Evolutionary conservation across 2,888 invertebrate species (phyloP).

Genomic region (Cryptocephalus primarius): DNA sequence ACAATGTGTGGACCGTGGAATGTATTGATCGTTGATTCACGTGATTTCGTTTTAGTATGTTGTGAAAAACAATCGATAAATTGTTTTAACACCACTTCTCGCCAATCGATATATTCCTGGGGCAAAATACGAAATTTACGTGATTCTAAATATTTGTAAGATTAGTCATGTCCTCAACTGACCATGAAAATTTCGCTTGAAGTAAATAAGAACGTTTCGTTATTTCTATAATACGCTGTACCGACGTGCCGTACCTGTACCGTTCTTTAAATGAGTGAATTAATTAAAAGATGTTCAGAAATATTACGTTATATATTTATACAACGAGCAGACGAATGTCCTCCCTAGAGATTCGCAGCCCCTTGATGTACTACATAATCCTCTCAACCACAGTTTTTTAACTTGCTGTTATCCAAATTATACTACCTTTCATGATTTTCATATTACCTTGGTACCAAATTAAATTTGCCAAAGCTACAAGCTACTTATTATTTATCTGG

Average conservation of each 20-base stretch:
- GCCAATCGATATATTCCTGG: too few relatives aligned
- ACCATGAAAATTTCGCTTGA: too few relatives aligned
- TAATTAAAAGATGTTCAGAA: not conserved
- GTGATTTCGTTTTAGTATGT: too few relatives aligned
- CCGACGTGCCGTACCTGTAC: not conserved
- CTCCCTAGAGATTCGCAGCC: constrained; percentile 21
- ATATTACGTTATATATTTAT: constrained; percentile 3
- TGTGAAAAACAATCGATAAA: too few relatives aligned
- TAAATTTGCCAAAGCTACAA: constrained; percentile 13
- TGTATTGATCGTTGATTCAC: too few relatives aligned
- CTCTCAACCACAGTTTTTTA: constrained; percentile 28
- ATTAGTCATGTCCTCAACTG: too few relatives aligned
- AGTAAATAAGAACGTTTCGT: not conserved
- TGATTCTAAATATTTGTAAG: too few relatives aligned
- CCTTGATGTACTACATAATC: constrained; percentile 22
- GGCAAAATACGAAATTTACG: too few relatives aligned
- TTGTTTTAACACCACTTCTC: too few relatives aligned
- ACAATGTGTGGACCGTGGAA: too few relatives aligned
- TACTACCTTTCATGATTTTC: constrained; percentile 23
- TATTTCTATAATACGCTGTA: not conserved
- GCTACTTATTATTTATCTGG: constrained; percentile 8
- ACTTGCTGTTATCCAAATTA: constrained; percentile 26
- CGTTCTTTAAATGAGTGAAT: not conserved
- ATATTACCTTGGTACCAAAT: constrained; percentile 16
- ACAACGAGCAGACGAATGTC: constrained; percentile 15